These are phyloP conservation scores for Hermatobates lingyangjiaoensis DNA, from an alignment of 1,140 invertebrate species.

Conservation along the genomic window DNA sequence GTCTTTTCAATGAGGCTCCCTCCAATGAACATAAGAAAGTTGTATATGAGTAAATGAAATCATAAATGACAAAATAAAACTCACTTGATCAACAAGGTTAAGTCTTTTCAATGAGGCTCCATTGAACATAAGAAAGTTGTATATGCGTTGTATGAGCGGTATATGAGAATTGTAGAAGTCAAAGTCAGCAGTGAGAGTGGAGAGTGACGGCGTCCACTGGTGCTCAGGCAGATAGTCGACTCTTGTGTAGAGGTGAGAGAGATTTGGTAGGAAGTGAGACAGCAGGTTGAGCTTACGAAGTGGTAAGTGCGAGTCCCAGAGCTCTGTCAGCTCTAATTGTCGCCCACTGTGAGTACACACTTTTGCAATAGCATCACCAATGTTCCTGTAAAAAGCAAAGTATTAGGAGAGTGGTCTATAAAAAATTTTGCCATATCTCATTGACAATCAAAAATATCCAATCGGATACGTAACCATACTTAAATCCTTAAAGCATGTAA, in stretches of 20 bases:
- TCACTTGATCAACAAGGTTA: too few relatives aligned
- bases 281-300: slow-evolving; percentile 12
- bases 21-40: too few relatives aligned
- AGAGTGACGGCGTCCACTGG: slow-evolving; percentile 7
- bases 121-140: too few relatives aligned
- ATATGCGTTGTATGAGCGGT: too few relatives aligned
- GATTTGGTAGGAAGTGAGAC: slow-evolving; percentile 10
- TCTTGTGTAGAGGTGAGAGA: slow-evolving; percentile 16
- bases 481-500: background rate
- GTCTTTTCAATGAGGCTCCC: too few relatives aligned
- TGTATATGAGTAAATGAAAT: too few relatives aligned
- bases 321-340: slow-evolving; percentile 13
- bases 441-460: background rate
- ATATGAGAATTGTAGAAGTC: too few relatives aligned
- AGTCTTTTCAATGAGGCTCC: too few relatives aligned
- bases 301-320: slow-evolving; percentile 19
- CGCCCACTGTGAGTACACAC: slow-evolving; percentile 5
- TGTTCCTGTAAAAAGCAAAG: slow-evolving; percentile 13
- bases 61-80: too few relatives aligned
- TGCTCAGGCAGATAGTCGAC: slow-evolving; percentile 9
- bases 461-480: background rate
- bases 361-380: slow-evolving; percentile 18
- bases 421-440: background rate
- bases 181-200: slow-evolving; percentile 16
- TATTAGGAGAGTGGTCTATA: too few relatives aligned